These are phyloP conservation scores for Subanguina moxae DNA, from an alignment of 1,140 invertebrate genomes.

Conservation along the genomic window DNA sequence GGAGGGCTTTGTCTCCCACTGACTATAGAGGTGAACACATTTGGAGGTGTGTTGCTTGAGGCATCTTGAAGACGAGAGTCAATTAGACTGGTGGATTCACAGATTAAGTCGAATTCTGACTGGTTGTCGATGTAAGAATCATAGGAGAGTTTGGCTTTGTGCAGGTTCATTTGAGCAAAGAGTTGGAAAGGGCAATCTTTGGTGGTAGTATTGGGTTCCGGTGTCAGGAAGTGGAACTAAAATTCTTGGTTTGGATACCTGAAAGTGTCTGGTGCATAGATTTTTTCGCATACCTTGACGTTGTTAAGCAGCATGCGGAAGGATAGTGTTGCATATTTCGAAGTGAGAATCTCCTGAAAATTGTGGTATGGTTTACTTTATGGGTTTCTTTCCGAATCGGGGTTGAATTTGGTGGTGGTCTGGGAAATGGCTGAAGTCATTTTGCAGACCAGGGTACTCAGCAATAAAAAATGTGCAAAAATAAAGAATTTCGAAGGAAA, in stretches of 20 bases:
- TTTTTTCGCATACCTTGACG: slow-evolving; percentile 25
- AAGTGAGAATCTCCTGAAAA: background rate
- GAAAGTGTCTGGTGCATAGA: background rate
- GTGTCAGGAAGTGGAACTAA: slow-evolving; percentile 33
- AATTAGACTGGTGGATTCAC: slow-evolving; percentile 34
- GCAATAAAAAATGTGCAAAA: too few species aligned
- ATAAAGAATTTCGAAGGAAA: too few species aligned
- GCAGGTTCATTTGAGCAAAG: slow-evolving; percentile 44
- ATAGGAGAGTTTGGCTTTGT: slow-evolving; percentile 46
- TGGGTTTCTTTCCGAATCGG: too few species aligned
- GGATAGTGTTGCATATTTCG: slow-evolving; percentile 47
- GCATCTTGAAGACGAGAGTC: slow-evolving; percentile 10
- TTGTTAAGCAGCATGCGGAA: slow-evolving; percentile 45
- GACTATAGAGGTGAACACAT: slow-evolving; percentile 55
- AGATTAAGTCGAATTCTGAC: slow-evolving; percentile 55
- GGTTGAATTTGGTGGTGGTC: too few species aligned
- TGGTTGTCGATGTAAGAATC: slow-evolving; percentile 47
- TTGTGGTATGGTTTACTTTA: background rate
- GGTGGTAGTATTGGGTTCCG: background rate
- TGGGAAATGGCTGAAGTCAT: too few species aligned
- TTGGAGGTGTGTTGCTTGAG: slow-evolving; percentile 66
- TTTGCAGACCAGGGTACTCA: too few species aligned
- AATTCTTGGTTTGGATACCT: background rate
- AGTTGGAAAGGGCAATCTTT: slow-evolving; percentile 2
- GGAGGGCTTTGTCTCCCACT: slow-evolving; percentile 5